Evolutionary conservation across 1,140 invertebrate genomes (phyloP).

Genomic region (Rhopalosiphum maidis): DNA sequence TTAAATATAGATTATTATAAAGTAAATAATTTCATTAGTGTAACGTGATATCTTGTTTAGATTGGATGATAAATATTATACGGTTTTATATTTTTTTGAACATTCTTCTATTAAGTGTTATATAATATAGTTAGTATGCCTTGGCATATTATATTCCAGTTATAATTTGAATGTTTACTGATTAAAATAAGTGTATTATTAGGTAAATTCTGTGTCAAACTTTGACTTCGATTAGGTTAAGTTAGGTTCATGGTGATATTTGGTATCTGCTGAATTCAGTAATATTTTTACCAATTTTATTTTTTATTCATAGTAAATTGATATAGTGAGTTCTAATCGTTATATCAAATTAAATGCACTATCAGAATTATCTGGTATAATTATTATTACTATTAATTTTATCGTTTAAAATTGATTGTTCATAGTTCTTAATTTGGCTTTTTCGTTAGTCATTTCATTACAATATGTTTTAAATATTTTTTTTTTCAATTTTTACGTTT

Average conservation of each 20-base stretch:
- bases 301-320: not conserved
- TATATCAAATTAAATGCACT: not conserved
- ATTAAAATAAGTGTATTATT: not conserved
- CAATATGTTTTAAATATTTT: too few relatives aligned
- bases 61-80: not conserved
- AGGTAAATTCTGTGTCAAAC: not conserved
- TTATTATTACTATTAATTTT: not conserved
- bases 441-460: not conserved
- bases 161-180: not conserved
- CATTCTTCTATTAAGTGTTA: not conserved
- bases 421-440: not conserved
- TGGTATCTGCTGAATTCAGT: not conserved
- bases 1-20: not conserved
- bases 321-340: not conserved
- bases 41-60: not conserved
- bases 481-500: not conserved
- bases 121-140: not conserved
- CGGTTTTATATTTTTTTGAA: not conserved
- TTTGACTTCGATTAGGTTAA: not conserved
- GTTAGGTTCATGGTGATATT: not conserved
- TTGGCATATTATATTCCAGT: not conserved
- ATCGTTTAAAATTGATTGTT: not conserved
- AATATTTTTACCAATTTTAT: not conserved
- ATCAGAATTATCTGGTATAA: not conserved
- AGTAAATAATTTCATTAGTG: not conserved